A percentile compares a stretch with the other conserved stretches of the same genome.
Evolutionary conservation across 23 tunicate genomes (phyloP).

Genomic region (Halocynthia aurantium): DNA sequence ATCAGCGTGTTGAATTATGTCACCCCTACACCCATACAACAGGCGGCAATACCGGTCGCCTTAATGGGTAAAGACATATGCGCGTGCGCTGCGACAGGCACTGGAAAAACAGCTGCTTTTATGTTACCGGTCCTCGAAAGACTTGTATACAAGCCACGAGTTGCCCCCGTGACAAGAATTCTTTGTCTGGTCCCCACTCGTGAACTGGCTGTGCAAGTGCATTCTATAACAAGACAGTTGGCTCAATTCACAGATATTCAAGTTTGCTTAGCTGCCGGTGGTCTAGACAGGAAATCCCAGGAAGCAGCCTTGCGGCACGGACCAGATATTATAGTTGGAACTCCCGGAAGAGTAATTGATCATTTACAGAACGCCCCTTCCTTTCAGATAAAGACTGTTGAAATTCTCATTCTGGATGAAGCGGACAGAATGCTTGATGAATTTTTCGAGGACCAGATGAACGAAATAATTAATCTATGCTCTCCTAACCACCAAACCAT

Average conservation of each 20-base stretch:
- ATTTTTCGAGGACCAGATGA: slow-evolving; percentile 94
- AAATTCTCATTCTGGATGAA: slow-evolving; percentile 91
- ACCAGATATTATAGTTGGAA: slow-evolving; percentile 88
- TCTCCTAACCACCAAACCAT: slow-evolving; percentile 86
- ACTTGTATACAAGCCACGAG: slow-evolving; percentile 47
- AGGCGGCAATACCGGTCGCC: slow-evolving; percentile 89
- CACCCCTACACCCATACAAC: slow-evolving; percentile 96
- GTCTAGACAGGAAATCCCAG: slow-evolving; percentile 79
- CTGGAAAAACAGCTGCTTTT: slow-evolving; percentile 98
- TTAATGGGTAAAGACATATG: slow-evolving; percentile 87
- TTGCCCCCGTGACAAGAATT: slow-evolving; percentile 70
- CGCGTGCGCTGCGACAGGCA: slow-evolving; percentile 99
- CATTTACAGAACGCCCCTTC: slow-evolving; percentile 94
- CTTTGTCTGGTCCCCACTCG: slow-evolving; percentile 86
- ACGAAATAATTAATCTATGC: slow-evolving; percentile 79
- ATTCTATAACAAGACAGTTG: slow-evolving; percentile 63
- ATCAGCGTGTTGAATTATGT: slow-evolving; percentile 63
- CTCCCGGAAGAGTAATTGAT: slow-evolving; percentile 96
- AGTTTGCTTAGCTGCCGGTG: slow-evolving; percentile 90
- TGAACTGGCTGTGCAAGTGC: slow-evolving; percentile 90
- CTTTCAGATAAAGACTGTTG: slow-evolving; percentile 52
- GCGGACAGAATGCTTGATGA: slow-evolving; percentile 99
- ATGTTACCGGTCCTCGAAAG: slow-evolving; percentile 91
- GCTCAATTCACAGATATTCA: slow-evolving; percentile 56
- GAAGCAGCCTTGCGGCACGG: slow-evolving; percentile 76